Evolutionary conservation across 2,797 vertebrate species (phyloP).

Genomic region (Dicrostonyx torquatus): DNA sequence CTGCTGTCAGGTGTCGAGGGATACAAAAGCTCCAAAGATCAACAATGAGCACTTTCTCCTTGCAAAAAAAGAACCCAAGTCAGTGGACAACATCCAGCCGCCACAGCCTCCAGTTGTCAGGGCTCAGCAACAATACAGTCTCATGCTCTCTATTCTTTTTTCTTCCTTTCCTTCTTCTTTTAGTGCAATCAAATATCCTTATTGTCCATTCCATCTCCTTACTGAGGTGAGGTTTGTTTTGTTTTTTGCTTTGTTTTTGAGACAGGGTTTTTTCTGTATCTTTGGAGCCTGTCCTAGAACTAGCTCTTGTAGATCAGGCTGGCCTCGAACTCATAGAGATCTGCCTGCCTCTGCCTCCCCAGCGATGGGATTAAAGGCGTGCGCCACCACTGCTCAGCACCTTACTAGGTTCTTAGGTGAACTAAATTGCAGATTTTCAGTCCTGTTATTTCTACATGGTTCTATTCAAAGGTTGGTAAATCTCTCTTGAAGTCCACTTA

Average conservation of each 20-base stretch:
- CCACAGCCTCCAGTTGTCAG: not conserved
- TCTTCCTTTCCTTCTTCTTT: not conserved
- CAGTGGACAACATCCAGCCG: not conserved
- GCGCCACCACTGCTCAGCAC: no score
- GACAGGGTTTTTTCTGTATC: no score
- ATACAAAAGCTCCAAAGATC: not conserved
- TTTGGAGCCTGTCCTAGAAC: no score
- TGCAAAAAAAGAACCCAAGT: not conserved
- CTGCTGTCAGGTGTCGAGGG: not conserved
- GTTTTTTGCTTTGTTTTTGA: no score
- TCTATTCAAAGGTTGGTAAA: not conserved
- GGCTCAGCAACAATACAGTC: not conserved
- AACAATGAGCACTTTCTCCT: not conserved
- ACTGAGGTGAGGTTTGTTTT: no score
- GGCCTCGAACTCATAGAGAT: no score
- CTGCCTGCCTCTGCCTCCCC: no score
- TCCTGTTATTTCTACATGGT: not conserved
- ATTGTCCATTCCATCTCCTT: not conserved
- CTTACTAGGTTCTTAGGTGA: not conserved
- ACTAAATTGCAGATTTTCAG: not conserved
- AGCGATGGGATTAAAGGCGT: no score
- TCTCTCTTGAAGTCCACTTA: not conserved
- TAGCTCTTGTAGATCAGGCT: no score
- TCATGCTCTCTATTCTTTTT: fast-evolving
- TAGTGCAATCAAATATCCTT: no score